Evolutionary conservation across 1,140 invertebrate genomes (phyloP).

Genomic region (Stegodyphus mimosarum): DNA sequence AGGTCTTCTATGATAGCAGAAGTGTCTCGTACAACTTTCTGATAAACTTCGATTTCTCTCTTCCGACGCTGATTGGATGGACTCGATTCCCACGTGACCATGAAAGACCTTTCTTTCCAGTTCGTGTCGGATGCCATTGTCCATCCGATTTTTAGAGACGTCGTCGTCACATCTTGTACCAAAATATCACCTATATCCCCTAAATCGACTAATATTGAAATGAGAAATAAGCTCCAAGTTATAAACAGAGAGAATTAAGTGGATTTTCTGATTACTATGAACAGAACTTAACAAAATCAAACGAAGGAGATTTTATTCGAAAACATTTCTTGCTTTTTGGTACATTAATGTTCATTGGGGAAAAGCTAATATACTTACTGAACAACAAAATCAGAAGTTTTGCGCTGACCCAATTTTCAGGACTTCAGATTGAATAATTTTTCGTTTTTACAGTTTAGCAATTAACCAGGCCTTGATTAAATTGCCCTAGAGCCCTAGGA

Average conservation of each 20-base stretch:
- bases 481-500: too few relatives aligned
- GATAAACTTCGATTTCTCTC: not conserved
- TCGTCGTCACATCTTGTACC: constrained; percentile 1
- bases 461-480: too few relatives aligned
- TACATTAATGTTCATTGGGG: too few relatives aligned
- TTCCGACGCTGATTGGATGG: not conserved
- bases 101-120: constrained; percentile 24
- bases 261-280: too few relatives aligned
- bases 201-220: constrained; percentile 21
- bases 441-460: too few relatives aligned
- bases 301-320: too few relatives aligned
- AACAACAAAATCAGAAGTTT: too few relatives aligned
- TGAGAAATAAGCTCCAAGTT: not conserved
- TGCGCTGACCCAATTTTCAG: too few relatives aligned
- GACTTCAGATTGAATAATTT: too few relatives aligned
- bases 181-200: constrained; percentile 19
- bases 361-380: too few relatives aligned
- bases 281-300: too few relatives aligned
- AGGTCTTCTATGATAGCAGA: not conserved
- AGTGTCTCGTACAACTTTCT: not conserved
- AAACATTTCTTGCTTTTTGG: too few relatives aligned
- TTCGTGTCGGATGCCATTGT: not conserved
- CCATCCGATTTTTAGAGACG: constrained; percentile 1
- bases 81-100: constrained; percentile 6
- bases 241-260: not conserved